Conservation (phyloP, 2,888 invertebrate species). For the Drosophila borealis region DNA sequence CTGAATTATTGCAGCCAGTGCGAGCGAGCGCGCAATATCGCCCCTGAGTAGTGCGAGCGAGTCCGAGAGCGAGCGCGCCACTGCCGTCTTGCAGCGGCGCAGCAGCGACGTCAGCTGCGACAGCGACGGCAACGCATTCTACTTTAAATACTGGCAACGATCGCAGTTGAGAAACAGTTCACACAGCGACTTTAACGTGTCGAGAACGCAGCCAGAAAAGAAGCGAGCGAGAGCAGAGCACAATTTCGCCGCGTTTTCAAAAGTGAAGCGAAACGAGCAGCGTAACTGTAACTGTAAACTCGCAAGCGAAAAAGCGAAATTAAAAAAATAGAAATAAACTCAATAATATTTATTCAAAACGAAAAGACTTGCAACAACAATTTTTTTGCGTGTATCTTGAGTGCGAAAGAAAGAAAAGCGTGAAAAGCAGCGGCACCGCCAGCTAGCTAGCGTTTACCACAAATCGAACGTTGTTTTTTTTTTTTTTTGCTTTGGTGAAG, state of each 20-base stretch:
- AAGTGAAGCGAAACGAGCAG: slow-evolving; percentile 15
- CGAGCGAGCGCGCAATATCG: slow-evolving; percentile 34
- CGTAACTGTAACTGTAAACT: neutral
- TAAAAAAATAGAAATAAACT: neutral
- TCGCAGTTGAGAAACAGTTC: slow-evolving; percentile 85
- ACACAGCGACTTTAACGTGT: slow-evolving; percentile 85
- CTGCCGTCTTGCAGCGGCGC: slow-evolving; percentile 40
- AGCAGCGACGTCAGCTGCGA: slow-evolving; percentile 44
- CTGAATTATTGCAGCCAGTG: slow-evolving; percentile 45
- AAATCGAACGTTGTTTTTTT: too few relatives aligned
- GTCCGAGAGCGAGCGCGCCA: slow-evolving; percentile 22
- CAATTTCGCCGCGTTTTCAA: slow-evolving; percentile 48
- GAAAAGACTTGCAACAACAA: slow-evolving; percentile 9
- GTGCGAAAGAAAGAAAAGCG: slow-evolving; percentile 17
- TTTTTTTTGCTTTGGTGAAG: slow-evolving; percentile 32
- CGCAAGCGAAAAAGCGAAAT: neutral
- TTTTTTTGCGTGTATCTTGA: slow-evolving; percentile 45
- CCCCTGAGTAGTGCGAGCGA: slow-evolving; percentile 17
- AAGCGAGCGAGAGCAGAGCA: slow-evolving; percentile 27
- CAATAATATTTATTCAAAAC: neutral
- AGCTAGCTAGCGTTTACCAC: slow-evolving; percentile 34
- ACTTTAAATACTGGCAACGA: slow-evolving; percentile 85
- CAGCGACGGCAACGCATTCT: slow-evolving; percentile 69
- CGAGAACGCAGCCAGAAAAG: slow-evolving; percentile 71
- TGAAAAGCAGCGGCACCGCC: slow-evolving; percentile 46